Base-by-base conservation (phyloP, 2,888 invertebrate genomes). In the Scotopteryx bipunctaria region DNA sequence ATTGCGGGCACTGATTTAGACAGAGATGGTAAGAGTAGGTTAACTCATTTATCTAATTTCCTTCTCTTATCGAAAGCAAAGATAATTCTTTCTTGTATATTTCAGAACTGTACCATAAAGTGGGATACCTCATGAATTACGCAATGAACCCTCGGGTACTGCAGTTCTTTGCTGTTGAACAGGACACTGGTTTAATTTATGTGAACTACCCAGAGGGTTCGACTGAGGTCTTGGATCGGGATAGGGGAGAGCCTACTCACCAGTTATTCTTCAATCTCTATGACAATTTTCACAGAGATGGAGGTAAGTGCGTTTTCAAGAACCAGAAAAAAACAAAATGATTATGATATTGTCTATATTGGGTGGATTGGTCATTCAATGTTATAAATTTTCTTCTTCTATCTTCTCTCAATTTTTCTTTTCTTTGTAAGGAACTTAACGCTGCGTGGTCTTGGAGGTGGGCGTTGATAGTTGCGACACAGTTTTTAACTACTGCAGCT, bases 61-160 rank as follows among this genome's bases (percentile, higher is more conserved):
- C n/a, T n/a, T n/a, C n/a, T n/a, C n/a, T n/a, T 9, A 8, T 25
- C 2, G 8, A 14, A 14, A 23, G 3, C 11, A 33, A n/a, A 35
- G 6, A 11, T 19, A 1, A 19, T 35, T 19, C 5, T 5, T 43
- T 23, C 14, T 4, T 35, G 15, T n/a, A 33, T 62, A 66, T 27
- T 14, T 3, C 72, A 89, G 89, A 75, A 9, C 78, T 86, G 1
- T 93, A 92, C 74, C 86, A 92, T 67, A 85, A 77, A 3, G 85
- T 93, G 8, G 80, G 83, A 19, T 93, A 91, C 67, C 79, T 83
- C 38, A 91, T 93, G 36, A 90, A 92, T 69, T 86, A 79, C 64
- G 76, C 67, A 1, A 80, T 90, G 52, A 83, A 83, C 52, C 69
- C 77, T 5, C 77, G 84, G 0, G 71, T 91, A 29, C 78, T 80